These are phyloP conservation scores for Cricetomys ansorgei DNA, from an alignment of 2,113 vertebrate genomes.

Conservation along the genomic window DNA sequence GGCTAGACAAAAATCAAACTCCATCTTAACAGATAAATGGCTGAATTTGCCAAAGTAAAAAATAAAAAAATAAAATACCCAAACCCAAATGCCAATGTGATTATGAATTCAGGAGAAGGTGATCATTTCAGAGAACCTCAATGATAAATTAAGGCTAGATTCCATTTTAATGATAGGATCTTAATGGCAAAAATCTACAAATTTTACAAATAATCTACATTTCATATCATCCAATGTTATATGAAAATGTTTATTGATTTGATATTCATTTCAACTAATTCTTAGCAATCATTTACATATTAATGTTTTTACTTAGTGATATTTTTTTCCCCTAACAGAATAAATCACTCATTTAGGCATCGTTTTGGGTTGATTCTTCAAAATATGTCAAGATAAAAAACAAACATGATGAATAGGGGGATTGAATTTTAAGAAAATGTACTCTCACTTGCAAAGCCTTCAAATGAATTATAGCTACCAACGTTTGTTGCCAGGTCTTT, in stretches of 20 bases:
- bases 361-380: neutral
- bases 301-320: neutral
- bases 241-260: neutral
- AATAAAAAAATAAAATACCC: neutral
- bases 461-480: neutral
- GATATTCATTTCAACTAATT: neutral
- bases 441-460: slow-evolving; percentile 29
- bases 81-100: neutral
- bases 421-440: neutral
- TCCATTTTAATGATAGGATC: slow-evolving; percentile 29
- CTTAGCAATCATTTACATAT: neutral
- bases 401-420: neutral
- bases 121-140: neutral
- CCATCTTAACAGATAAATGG: neutral
- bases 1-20: neutral
- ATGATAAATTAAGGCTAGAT: neutral
- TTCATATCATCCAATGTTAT: neutral
- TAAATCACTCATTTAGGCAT: neutral
- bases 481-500: neutral
- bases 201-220: neutral
- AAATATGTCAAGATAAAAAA: slow-evolving; percentile 18
- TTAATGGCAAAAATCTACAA: neutral
- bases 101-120: neutral
- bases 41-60: neutral
- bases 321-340: neutral